These are phyloP conservation scores for Acronicta psi DNA, from an alignment of 2,888 invertebrate genomes.

Conservation along the genomic window DNA sequence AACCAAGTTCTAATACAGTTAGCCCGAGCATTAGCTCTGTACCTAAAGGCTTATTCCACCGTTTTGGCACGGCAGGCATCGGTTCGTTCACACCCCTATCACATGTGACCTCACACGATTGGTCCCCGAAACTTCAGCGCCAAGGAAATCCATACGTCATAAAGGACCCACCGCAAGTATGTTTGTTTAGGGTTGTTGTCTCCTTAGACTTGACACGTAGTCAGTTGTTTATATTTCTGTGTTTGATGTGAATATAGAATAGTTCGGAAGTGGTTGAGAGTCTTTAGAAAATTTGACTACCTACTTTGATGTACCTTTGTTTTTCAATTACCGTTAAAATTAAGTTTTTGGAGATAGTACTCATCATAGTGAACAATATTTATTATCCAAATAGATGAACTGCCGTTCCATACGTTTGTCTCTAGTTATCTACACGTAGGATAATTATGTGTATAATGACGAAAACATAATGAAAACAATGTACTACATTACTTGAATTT, in stretches of 20 bases:
- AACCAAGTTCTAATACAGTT: slow-evolving; percentile 47
- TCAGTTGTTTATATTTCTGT: slow-evolving; percentile 14
- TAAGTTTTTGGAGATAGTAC: too few species aligned
- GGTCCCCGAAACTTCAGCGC: slow-evolving; percentile 30
- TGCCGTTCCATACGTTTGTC: too few species aligned
- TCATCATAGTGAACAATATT: too few species aligned
- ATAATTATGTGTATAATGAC: too few species aligned
- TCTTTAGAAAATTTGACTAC: too few species aligned
- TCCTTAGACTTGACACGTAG: slow-evolving; percentile 21
- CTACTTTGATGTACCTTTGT: too few species aligned
- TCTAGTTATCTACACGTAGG: too few species aligned
- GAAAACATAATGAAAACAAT: not conserved
- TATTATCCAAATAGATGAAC: too few species aligned
- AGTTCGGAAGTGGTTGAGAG: not conserved
- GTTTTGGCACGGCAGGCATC: slow-evolving; percentile 32
- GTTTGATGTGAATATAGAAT: slow-evolving; percentile 14
- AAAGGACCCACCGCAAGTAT: slow-evolving; percentile 44
- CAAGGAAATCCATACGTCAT: slow-evolving; percentile 60
- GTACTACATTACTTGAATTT: not conserved
- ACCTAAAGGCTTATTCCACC: slow-evolving; percentile 36
- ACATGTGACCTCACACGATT: slow-evolving; percentile 48
- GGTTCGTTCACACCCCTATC: slow-evolving; percentile 40
- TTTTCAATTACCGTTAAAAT: too few species aligned
- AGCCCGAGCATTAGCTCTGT: slow-evolving; percentile 22
- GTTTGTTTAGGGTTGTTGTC: slow-evolving; percentile 61